These are phyloP conservation scores for Alexandromys fortis DNA, from an alignment of 2,113 vertebrate genomes.

Conservation along the genomic window DNA sequence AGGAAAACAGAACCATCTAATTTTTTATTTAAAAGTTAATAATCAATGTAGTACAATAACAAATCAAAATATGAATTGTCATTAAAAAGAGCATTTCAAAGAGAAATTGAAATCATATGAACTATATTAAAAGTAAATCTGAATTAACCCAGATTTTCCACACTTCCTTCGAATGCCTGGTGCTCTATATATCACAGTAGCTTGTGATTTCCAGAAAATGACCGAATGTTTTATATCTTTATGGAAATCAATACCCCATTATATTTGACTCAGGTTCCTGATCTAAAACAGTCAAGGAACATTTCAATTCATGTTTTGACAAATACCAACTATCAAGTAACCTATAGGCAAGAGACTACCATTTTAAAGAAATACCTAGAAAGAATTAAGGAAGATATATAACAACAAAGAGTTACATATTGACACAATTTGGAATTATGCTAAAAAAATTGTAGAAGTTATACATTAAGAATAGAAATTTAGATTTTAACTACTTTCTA, in stretches of 20 bases:
- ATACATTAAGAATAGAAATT: not conserved
- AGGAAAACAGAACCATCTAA: not conserved
- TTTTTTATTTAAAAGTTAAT: not conserved
- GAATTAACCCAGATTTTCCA: not conserved
- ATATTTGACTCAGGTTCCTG: not conserved
- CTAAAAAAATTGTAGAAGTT: not conserved
- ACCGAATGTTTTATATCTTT: not conserved
- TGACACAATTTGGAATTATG: not conserved
- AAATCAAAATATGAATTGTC: not conserved
- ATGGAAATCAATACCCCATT: not conserved
- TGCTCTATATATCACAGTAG: not conserved
- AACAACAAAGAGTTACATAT: not conserved
- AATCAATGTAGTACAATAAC: not conserved
- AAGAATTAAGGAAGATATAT: not conserved
- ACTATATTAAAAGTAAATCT: not conserved
- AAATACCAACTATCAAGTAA: not conserved
- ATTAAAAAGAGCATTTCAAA: not conserved
- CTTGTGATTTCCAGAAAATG: not conserved
- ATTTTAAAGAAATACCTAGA: slow-evolving; percentile 29
- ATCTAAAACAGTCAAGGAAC: not conserved
- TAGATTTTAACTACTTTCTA: not conserved
- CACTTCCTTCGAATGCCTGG: not conserved
- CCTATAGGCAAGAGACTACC: not conserved
- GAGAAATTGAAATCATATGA: not conserved
- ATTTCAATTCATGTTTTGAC: not conserved